Evolutionary conservation across 2,888 invertebrate species (phyloP), one percentile per base, ranked within the genome.

Genomic region (Drosophila suboccidentalis): DNA sequence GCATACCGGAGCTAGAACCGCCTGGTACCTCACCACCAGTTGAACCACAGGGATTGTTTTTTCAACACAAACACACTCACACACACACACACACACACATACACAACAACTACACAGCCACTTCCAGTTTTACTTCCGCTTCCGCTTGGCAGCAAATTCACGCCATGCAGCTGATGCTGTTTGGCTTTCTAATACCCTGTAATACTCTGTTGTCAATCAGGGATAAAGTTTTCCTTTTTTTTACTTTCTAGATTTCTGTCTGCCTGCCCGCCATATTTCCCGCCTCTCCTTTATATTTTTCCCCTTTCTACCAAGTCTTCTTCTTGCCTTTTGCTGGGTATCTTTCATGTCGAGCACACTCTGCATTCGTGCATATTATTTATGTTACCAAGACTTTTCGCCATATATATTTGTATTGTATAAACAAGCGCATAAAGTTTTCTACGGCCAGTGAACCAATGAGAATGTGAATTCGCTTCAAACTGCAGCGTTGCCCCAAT

Each of bases 391-490:
- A 55, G 44, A 68, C 44, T 59, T 51, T 69, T 15, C 13, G 36
- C 50, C 51, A 78, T 49, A 36, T 41, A 38, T 46, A 63, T 61
- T 73, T 68, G 54, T 57, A 47, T 60, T 67, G 53, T 54, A 63
- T 57, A 71, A 76, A 67, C 77, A 71, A 78, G 78, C 64, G 72
- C 49, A 80, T 64, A 67, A 62, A 67, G 53, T 61, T 69, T 36
- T 55, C 26, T 62, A 44, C 49, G 55, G 54, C 50, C 71, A 57
- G 36, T 79, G 64, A 70, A 75, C 65, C 76, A 70, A 53, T 75
- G 39, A 51, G 51, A 36, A 15, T 49, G 49, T 19, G 49, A 46
- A 59, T 43, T n/a, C 61, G 39, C 8, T 29, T 8, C 38, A 13
- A 59, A 55, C 19, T 59, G 71, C 71, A 73, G 50, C 54, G 41